Conservation (phyloP, 2,888 invertebrate genomes). For the Tetanocera ferruginea region DNA sequence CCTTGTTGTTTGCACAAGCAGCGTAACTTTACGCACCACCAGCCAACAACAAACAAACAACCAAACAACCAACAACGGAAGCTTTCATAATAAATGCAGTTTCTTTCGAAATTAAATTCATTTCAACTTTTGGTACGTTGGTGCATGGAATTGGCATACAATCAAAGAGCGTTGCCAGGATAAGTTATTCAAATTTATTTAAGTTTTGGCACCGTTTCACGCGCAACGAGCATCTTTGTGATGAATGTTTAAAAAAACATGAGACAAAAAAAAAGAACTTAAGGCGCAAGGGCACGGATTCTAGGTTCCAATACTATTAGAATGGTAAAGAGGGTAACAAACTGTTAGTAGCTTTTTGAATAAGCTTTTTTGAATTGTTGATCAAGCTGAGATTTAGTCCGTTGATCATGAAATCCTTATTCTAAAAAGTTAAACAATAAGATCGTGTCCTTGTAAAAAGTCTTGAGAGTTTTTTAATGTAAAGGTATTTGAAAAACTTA, state of each 20-base stretch:
- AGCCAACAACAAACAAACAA: slow-evolving; percentile 25
- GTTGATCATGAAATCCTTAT: too few species aligned
- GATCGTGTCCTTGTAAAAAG: too few species aligned
- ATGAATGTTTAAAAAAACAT: slow-evolving; percentile 51
- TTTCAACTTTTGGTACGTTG: not conserved
- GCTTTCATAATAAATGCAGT: not conserved
- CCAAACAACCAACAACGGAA: not conserved
- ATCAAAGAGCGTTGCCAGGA: slow-evolving; percentile 53
- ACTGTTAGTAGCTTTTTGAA: too few species aligned
- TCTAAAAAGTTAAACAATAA: too few species aligned
- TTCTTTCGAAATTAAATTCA: slow-evolving; percentile 13
- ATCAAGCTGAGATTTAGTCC: too few species aligned
- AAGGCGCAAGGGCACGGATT: too few species aligned
- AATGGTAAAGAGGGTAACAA: too few species aligned
- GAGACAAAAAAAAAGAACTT: not conserved
- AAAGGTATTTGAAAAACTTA: too few species aligned
- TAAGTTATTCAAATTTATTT: not conserved
- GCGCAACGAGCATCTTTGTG: slow-evolving; percentile 47
- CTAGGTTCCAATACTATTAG: too few species aligned
- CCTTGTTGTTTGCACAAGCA: not conserved
- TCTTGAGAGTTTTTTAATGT: too few species aligned
- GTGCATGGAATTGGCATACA: slow-evolving; percentile 60
- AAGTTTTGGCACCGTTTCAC: not conserved
- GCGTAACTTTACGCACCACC: too few species aligned
- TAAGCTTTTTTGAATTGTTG: too few species aligned